Conservation (phyloP, 2,797 vertebrate species). For the Sternotherus odoratus region DNA sequence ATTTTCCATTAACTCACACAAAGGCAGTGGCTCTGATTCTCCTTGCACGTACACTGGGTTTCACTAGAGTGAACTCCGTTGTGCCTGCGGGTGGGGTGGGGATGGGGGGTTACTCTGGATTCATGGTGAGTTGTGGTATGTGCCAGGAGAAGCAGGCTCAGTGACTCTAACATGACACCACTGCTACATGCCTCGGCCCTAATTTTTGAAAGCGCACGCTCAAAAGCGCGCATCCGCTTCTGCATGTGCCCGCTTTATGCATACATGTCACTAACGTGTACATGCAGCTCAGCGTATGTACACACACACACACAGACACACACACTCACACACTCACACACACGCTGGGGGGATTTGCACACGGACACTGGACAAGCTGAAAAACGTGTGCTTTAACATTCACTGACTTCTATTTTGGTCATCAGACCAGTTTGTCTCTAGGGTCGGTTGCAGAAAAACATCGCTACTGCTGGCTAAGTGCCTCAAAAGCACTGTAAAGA, state of each 20-base stretch:
- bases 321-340: background rate
- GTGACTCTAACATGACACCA: no score
- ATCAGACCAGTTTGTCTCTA: background rate
- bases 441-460: background rate
- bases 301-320: no score
- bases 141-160: background rate
- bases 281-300: background rate
- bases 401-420: background rate
- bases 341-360: rapidly evolving
- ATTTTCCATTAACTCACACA: background rate
- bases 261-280: no score
- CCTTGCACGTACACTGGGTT: background rate
- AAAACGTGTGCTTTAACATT: background rate
- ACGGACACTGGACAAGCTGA: background rate
- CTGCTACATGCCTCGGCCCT: no score
- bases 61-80: background rate
- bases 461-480: background rate
- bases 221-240: background rate
- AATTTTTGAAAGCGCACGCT: no score
- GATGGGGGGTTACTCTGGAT: background rate
- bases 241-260: background rate
- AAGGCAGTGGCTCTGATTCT: background rate
- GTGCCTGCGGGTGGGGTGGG: background rate
- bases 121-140: background rate
- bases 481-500: background rate